Percentiles rank a stretch among this genome's conserved stretches.
phyloP scores from a whole-genome alignment of 2,113 vertebrate species.

The Clarias batrachus region DNA sequence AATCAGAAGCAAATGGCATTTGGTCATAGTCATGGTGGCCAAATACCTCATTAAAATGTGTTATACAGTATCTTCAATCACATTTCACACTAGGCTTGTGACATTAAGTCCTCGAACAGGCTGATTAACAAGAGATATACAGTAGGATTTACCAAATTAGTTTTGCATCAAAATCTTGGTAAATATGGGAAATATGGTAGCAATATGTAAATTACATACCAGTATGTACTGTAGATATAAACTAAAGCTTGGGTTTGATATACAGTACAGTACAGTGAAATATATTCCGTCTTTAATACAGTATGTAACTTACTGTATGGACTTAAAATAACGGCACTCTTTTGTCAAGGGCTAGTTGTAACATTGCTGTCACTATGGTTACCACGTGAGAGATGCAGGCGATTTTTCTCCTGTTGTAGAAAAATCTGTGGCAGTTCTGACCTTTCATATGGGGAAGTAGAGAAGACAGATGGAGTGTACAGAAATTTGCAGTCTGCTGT shows the following conservation, averaged over 20 bases:
- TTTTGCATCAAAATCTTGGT: background rate
- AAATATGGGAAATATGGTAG: background rate
- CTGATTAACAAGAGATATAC: background rate
- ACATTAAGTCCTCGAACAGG: background rate
- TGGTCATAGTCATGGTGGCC: background rate
- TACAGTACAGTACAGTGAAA: background rate
- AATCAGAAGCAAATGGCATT: background rate
- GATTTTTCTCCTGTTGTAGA: constrained; percentile 6
- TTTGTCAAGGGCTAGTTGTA: constrained; percentile 1
- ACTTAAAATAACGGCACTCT: background rate
- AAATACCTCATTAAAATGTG: background rate
- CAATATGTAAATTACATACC: background rate
- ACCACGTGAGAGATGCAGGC: background rate
- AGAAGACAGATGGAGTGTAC: constrained; percentile 7
- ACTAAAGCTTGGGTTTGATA: background rate
- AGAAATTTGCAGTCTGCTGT: constrained; percentile 9
- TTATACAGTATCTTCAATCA: background rate
- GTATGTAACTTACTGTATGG: background rate
- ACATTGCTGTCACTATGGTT: background rate
- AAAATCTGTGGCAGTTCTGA: constrained; percentile 11
- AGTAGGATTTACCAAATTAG: background rate
- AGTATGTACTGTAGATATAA: background rate
- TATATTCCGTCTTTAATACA: background rate
- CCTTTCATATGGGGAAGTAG: background rate
- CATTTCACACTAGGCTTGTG: background rate